Percentiles rank a stretch among this genome's conserved stretches.
Conservation (phyloP, 2,797 vertebrate species). For the Momotus momota region DNA sequence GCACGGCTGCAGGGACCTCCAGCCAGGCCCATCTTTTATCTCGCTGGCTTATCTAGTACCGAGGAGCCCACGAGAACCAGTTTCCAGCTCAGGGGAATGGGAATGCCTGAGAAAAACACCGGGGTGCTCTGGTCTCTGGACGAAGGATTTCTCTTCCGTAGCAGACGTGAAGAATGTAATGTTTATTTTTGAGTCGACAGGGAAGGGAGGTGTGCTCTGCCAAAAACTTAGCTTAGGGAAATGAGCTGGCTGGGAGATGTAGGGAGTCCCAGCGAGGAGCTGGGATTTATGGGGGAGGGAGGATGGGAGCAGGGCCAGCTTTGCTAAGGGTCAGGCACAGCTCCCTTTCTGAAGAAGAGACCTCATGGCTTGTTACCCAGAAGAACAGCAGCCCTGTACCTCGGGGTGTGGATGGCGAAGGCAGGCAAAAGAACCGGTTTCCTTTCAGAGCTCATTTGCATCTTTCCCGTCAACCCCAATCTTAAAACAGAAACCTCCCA, state of each 20-base stretch:
- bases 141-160: not conserved
- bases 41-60: fast-evolving
- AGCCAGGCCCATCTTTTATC: fast-evolving
- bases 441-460: not conserved
- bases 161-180: not conserved
- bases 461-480: not conserved
- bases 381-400: not conserved
- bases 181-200: not conserved
- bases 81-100: not conserved
- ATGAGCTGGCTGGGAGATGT: fast-evolving
- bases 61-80: fast-evolving
- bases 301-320: not conserved
- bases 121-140: not conserved
- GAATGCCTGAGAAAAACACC: not conserved
- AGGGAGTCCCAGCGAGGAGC: not conserved
- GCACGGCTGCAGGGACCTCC: not conserved
- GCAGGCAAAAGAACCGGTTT: not conserved
- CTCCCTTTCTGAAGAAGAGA: not conserved
- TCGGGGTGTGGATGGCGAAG: not conserved
- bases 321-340: not conserved
- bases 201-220: not conserved
- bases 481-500: not conserved
- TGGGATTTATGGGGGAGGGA: not conserved
- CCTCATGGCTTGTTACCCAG: not conserved
- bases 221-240: not conserved